Evolutionary conservation across 2,797 vertebrate species (phyloP), one percentile per base, ranked within the genome.

Genomic region (Cuculus canorus): DNA sequence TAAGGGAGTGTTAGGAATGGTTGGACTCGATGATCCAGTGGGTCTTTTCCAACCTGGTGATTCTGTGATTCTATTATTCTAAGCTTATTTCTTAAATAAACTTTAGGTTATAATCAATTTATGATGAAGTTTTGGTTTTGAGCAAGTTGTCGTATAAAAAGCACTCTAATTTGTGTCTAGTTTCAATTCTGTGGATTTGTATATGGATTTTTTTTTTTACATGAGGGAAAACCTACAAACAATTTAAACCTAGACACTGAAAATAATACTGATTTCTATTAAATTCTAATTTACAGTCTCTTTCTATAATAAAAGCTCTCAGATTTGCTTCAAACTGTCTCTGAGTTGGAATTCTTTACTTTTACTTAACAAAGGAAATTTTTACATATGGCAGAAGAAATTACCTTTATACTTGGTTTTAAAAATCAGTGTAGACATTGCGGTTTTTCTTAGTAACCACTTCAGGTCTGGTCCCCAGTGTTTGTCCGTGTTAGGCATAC

Each of bases 251-350:
- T 54, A n/a, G 8, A 59, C 32, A 63, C 33, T 90, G 52, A n/a
- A 81, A 86, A 39, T 94, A 90, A 48, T 30, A 18, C 32, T 79
- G 7, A n/a, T 72, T 77, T 73, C 52, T 88, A 28, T 77, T 85
- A 77, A 65, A 69, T 53, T 78, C 69, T 65, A 86, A 37, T 56
- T 75, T 82, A 48, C 69, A 59, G 37, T 87, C 53, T 90, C 50
- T 73, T 82, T 72, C 75, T 45, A 5, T 87, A 95, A 97, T 97
- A 97, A 96, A 96, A 59, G 13, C 13, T 71, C 18, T 80, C 48
- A 80, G 47, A 82, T 64, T 75, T 82, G 28, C 53, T 76, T 88
- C 41, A 86, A 78, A 73, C 6, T 4, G 2, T 60, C 13, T 88
- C 52, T 65, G 83, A 93, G 53, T 91, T 82, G n/a, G 45, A 88